phyloP scores from a whole-genome alignment of 2,113 vertebrate species.

The Prionailurus bengalensis region DNA sequence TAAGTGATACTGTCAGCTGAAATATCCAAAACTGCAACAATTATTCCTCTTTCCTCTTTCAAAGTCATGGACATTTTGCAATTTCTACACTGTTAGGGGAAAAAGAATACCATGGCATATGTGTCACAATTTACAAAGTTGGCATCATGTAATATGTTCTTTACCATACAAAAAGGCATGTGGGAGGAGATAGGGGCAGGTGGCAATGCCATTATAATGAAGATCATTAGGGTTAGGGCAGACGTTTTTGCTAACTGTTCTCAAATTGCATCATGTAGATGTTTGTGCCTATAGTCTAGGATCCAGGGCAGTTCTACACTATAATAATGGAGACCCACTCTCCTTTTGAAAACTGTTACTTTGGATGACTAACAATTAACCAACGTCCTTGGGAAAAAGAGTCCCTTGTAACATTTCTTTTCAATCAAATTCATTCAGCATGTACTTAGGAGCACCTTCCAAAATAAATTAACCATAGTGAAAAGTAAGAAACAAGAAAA shows the following conservation, averaged over 20 bases:
- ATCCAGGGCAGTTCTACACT: background rate
- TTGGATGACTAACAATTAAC: slow-evolving; percentile 12
- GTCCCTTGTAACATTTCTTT: background rate
- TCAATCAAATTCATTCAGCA: slow-evolving; percentile 10
- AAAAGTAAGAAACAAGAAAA: background rate
- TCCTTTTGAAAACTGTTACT: background rate
- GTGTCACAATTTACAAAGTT: background rate
- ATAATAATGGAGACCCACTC: background rate
- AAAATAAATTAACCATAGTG: background rate
- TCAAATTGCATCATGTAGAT: background rate
- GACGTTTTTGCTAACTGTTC: background rate
- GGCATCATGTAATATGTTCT: background rate
- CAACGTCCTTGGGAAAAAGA: background rate
- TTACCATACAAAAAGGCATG: background rate
- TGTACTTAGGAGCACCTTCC: background rate
- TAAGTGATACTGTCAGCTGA: background rate
- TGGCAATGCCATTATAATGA: background rate
- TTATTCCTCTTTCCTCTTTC: background rate
- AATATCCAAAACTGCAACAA: background rate
- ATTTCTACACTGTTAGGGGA: background rate
- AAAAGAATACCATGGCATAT: background rate
- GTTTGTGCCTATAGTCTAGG: background rate
- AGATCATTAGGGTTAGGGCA: background rate
- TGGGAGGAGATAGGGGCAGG: background rate
- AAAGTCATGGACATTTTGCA: background rate